Conservation (phyloP, 2,113 vertebrate species). For the Empidonax alnorum region DNA sequence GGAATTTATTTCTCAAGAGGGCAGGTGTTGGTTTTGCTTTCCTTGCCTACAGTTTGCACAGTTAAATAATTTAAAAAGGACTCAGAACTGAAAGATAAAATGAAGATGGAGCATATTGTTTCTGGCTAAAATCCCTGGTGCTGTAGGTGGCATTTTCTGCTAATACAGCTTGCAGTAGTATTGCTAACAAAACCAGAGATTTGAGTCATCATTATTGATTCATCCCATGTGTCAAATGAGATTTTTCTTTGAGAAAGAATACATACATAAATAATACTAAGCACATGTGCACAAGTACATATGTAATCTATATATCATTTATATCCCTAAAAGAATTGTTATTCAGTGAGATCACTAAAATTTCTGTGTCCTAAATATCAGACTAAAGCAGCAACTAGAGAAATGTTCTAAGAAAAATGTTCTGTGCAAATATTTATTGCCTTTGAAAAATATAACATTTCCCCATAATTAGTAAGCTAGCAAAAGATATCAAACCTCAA, state of each 20-base stretch:
- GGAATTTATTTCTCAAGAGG: slow-evolving; percentile 46
- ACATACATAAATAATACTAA: neutral
- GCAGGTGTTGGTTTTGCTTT: slow-evolving; percentile 48
- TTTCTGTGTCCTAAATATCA: neutral
- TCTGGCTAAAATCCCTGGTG: slow-evolving; percentile 43
- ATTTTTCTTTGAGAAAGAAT: slow-evolving; percentile 1
- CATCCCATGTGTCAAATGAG: neutral
- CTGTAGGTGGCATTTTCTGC: slow-evolving; percentile 49
- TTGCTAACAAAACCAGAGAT: slow-evolving; percentile 14
- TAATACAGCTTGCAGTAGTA: slow-evolving; percentile 8
- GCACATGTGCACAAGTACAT: neutral
- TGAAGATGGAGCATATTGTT: slow-evolving; percentile 58
- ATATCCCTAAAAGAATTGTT: neutral
- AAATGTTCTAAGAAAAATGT: neutral
- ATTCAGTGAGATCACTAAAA: neutral
- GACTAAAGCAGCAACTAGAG: neutral
- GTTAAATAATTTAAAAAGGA: slow-evolving; percentile 63
- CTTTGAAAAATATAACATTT: neutral
- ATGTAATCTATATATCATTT: neutral
- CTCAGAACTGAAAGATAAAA: slow-evolving; percentile 52
- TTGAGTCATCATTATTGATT: slow-evolving; percentile 22
- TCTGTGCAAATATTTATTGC: neutral
- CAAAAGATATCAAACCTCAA: neutral
- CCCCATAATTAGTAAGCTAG: neutral
- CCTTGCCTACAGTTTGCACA: slow-evolving; percentile 55